Evolutionary conservation across 35 echinoderm and acorn worm genomes (phyloP).

Genomic region (Ophiothrix spiculata): DNA sequence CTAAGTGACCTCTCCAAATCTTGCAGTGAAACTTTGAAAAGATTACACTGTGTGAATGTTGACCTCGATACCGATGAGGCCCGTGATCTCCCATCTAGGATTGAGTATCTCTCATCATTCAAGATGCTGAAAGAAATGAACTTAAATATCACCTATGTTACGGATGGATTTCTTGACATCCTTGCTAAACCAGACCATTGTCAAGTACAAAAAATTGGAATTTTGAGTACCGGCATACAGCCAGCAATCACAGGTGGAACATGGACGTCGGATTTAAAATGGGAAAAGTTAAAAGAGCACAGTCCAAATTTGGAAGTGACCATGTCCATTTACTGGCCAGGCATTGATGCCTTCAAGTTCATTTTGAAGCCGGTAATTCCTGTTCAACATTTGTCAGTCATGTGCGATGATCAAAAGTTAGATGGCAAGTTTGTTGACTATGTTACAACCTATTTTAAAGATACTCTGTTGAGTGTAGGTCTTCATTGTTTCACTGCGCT

Average conservation of each 20-base stretch:
- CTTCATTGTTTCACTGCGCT: background rate
- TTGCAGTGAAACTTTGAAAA: background rate
- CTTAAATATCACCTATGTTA: background rate
- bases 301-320: background rate
- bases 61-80: background rate
- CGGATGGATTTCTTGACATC: background rate
- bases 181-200: background rate
- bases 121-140: background rate
- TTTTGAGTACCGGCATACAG: background rate
- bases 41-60: background rate
- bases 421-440: background rate
- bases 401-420: background rate
- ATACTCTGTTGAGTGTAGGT: background rate
- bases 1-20: background rate
- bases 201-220: background rate
- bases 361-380: background rate
- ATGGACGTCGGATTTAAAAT: background rate
- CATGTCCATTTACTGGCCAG: background rate
- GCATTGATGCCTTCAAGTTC: background rate
- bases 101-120: background rate
- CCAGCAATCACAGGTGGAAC: background rate
- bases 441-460: background rate
- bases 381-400: background rate
- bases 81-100: background rate
- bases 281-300: background rate